phyloP scores from a whole-genome alignment of 2,797 vertebrate genomes.

The Oryzias dopingdopingensis region DNA sequence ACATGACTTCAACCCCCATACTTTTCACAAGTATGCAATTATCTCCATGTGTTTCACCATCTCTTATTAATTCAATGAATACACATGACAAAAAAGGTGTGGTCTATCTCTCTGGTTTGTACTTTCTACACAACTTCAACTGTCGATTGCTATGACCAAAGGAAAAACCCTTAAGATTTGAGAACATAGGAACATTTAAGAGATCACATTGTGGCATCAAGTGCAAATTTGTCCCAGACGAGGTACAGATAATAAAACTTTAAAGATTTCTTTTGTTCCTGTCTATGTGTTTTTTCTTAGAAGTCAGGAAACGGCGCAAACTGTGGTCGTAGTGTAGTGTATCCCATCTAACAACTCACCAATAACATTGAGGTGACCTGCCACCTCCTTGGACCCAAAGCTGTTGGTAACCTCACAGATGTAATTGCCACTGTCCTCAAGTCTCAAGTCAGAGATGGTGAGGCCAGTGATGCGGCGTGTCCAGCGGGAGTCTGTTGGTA shows the following conservation, averaged over 20 bases:
- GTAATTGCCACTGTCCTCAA: conserved; percentile 96
- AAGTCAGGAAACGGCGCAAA: no score
- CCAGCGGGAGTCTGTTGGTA: conserved; percentile 91
- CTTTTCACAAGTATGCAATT: conserved; percentile 12
- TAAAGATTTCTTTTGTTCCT: conserved; percentile 33
- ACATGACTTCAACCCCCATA: neutral
- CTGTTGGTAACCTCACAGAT: conserved; percentile 98
- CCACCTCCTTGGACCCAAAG: conserved; percentile 95
- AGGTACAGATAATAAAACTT: conserved; percentile 32
- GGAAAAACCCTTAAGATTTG: conserved; percentile 26
- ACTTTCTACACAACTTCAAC: conserved; percentile 9
- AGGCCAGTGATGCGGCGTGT: conserved; percentile 89
- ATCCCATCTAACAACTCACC: conserved; percentile 73
- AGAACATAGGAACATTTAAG: conserved; percentile 24
- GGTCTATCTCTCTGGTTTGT: conserved; percentile 3
- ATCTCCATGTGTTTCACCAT: conserved; percentile 12
- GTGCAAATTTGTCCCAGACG: conserved; percentile 22
- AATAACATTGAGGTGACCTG: conserved; percentile 89
- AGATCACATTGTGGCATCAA: conserved; percentile 36
- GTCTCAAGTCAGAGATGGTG: conserved; percentile 88
- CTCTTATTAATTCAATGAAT: conserved; percentile 15
- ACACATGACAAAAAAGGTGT: conserved; percentile 7
- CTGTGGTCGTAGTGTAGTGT: neutral
- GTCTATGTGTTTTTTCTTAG: neutral
- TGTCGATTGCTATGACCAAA: conserved; percentile 31